Conservation (phyloP, 2,113 vertebrate species). For the Nerophis lumbriciformis region DNA sequence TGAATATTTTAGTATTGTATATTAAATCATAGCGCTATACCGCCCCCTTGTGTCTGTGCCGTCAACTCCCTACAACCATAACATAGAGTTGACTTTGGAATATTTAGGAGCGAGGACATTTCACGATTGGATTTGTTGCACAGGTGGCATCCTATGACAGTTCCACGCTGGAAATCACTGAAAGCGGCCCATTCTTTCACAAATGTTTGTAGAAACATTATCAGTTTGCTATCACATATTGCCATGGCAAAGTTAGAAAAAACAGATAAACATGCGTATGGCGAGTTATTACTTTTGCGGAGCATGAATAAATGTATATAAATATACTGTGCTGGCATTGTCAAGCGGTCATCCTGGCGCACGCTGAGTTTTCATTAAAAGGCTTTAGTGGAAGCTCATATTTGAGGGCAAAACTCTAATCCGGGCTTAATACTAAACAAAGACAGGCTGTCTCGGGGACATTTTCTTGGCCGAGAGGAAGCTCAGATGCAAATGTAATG, state of each 20-base stretch:
- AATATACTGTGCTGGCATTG: not conserved
- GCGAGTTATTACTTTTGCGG: conserved; percentile 14
- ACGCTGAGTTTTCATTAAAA: conserved; percentile 47
- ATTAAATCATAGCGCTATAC: no score
- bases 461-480: conserved; percentile 34
- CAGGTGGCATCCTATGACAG: no score
- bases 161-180: no score
- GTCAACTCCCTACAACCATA: no score
- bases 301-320: conserved; percentile 30
- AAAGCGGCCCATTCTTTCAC: no score
- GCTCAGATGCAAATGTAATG: conserved; percentile 46
- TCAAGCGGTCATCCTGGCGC: not conserved
- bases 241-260: conserved; percentile 2
- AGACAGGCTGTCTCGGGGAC: conserved; percentile 39
- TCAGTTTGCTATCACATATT: no score
- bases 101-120: no score
- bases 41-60: no score
- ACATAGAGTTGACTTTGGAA: no score
- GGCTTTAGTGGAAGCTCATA: conserved; percentile 40
- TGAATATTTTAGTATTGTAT: no score
- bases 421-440: conserved; percentile 53
- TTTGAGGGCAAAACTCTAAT: conserved; percentile 53
- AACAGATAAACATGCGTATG: conserved; percentile 5
- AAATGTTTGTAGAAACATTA: no score
- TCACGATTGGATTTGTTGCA: no score